Base-by-base conservation (phyloP, 2,113 vertebrate genomes). In the Gobius niger region DNA sequence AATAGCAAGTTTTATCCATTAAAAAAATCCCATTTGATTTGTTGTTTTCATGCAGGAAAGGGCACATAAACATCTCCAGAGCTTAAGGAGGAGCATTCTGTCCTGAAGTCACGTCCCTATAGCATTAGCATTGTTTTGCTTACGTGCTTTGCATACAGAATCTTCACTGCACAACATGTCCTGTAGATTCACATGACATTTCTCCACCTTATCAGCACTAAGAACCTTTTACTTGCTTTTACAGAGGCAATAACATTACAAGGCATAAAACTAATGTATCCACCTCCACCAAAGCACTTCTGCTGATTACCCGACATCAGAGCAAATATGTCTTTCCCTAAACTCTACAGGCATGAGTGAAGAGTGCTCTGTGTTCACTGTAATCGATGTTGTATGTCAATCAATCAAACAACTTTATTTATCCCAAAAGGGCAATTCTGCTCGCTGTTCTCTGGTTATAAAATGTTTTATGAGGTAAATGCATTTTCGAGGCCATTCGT, bases 361-460 rank as follows among this genome's bases (percentile, higher is more conserved):
- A 19, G 40, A 16, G 40, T 46, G 51, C 59, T 53, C 24, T 49
- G 61, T 73, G 10, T 7, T 9, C 40, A 73, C 15, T 72, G 53
- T 41, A 50, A 79, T 52, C n/a, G n/a, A 70, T 68, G 70, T 60
- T 67, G 64, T 42, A 47, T n/a, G n/a, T n/a, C n/a, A n/a, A n/a
- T n/a, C n/a, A n/a, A n/a, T n/a, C n/a, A n/a, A n/a, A n/a, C n/a
- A n/a, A n/a, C n/a, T n/a, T n/a, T n/a, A n/a, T n/a, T n/a, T n/a
- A n/a, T n/a, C n/a, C n/a, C n/a, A n/a, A n/a, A n/a, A n/a, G n/a
- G n/a, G n/a, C n/a, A n/a, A n/a, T n/a, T n/a, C n/a, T n/a, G n/a
- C n/a, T n/a, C n/a, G n/a, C n/a, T n/a, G n/a, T n/a, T n/a, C n/a
- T n/a, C n/a, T n/a, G n/a, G n/a, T n/a, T n/a, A n/a, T n/a, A n/a